phyloP scores from a whole-genome alignment of 2,113 vertebrate genomes.

The Callocephalon fimbriatum region DNA sequence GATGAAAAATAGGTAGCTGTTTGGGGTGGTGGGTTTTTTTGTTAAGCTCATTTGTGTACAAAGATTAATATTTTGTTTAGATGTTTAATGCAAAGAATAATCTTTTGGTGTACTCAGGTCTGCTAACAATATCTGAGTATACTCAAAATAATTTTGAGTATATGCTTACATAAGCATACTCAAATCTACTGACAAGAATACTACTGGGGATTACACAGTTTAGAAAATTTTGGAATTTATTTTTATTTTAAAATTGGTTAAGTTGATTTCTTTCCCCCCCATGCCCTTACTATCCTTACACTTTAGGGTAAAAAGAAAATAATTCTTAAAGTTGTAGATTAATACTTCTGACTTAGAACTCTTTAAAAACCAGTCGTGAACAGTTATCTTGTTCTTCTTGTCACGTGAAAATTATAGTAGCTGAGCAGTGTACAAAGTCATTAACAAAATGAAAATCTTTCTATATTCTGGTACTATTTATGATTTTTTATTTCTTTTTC shows the following conservation, averaged over 20 bases:
- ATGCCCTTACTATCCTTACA: rapidly evolving
- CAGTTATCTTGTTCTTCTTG: background rate
- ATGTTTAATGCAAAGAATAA: background rate
- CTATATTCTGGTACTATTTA: background rate
- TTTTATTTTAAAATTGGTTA: background rate
- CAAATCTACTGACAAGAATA: background rate
- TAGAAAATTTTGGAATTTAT: background rate
- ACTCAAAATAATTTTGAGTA: background rate
- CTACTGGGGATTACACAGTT: background rate
- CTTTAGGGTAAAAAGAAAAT: background rate
- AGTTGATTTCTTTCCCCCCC: background rate
- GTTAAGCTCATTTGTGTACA: background rate
- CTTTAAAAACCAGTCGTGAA: background rate
- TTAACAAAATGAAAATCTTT: background rate
- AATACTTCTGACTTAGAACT: background rate
- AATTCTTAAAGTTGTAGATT: background rate
- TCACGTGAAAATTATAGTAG: background rate
- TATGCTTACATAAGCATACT: background rate
- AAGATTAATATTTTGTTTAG: background rate
- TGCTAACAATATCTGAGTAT: background rate
- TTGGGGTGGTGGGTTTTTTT: background rate
- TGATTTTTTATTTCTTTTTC: background rate
- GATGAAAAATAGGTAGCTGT: background rate
- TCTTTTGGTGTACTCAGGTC: background rate
- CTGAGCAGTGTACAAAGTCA: background rate